Evolutionary conservation across 2,888 invertebrate species (phyloP), one percentile per base, ranked within the genome.

Genomic region (Rhodophaea formosa): DNA sequence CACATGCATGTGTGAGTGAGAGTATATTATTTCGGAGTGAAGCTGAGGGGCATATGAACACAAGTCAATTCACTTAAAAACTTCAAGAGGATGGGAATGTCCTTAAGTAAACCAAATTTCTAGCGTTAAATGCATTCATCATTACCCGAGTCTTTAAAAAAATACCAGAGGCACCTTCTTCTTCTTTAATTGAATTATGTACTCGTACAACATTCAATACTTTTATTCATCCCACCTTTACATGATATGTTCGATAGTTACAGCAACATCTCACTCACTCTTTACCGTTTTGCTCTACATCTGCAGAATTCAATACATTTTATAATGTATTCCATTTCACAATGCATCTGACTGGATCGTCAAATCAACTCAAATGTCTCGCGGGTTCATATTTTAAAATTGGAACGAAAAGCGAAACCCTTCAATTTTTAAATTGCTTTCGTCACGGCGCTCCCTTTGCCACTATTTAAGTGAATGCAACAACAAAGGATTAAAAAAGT

Each of bases 391-490:
- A 88, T 88, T 89, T 88, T 82, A 78, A 86, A 88, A 87, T 86
- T 86, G 86, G 82, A 85, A 82, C 84, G 81, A 84, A 84, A 85
- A 86, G 80, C 82, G 82, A 87, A 89, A 88, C 88, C 89, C 87
- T 84, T 86, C 82, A 84, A 84, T 86, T 90, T 88, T 87, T 84
- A 85, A 89, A 88, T 88, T 86, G 82, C 80, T 84, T 87, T 86
- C 86, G 88, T 88, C 89, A 88, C 84, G 87, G 82, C 81, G 82
- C 82, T 80, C 85, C 86, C 83, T 82, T 80, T 79, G 81, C 81
- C 82, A 80, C 79, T 81, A 79, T 84, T 80, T 63, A 66, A 74
- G 76, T 75, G 70, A 70, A 72, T 72, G 66, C 66, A 65, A 74
- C 72, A 77, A 76, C 74, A 74, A 76, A 75, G 71, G 63, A 67